Percentiles rank a stretch among this genome's conserved stretches.
Conservation (phyloP, 2,113 vertebrate species). For the Phrynosoma blainvillii region DNA sequence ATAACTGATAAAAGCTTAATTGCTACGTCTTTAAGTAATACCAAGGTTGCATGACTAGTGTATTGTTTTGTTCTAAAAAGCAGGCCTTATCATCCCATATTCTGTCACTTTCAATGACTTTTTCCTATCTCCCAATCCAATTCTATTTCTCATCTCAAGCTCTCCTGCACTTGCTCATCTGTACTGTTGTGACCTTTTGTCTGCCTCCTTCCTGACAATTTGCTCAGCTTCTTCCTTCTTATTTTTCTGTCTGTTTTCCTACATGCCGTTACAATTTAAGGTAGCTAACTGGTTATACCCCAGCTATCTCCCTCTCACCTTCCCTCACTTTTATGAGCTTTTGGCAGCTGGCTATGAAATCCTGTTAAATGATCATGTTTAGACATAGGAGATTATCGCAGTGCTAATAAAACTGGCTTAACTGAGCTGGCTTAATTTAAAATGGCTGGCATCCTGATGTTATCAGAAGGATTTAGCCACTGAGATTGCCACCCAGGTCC, state of each 20-base stretch:
- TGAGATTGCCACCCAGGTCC: too few species aligned
- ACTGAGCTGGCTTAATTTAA: too few species aligned
- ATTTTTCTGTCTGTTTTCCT: conserved; percentile 23
- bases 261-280: not conserved
- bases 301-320: conserved; percentile 2
- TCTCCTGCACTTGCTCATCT: conserved; percentile 31
- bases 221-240: not conserved
- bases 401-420: too few species aligned
- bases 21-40: conserved; percentile 50
- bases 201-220: conserved; percentile 25
- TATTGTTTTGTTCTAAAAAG: conserved; percentile 51
- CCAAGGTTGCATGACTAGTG: conserved; percentile 59
- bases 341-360: not conserved
- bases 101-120: conserved; percentile 63
- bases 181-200: conserved; percentile 48
- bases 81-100: conserved; percentile 22
- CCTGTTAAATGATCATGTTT: not conserved
- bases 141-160: conserved; percentile 22
- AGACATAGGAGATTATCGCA: not conserved
- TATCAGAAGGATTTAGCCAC: too few species aligned
- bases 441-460: too few species aligned
- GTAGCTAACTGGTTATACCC: conserved; percentile 9
- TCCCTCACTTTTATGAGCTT: not conserved
- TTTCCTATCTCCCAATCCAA: conserved; percentile 46
- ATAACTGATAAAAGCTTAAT: conserved; percentile 56